These are phyloP conservation scores for Eurystomus gularis DNA, from an alignment of 2,113 vertebrate genomes.

Conservation along the genomic window DNA sequence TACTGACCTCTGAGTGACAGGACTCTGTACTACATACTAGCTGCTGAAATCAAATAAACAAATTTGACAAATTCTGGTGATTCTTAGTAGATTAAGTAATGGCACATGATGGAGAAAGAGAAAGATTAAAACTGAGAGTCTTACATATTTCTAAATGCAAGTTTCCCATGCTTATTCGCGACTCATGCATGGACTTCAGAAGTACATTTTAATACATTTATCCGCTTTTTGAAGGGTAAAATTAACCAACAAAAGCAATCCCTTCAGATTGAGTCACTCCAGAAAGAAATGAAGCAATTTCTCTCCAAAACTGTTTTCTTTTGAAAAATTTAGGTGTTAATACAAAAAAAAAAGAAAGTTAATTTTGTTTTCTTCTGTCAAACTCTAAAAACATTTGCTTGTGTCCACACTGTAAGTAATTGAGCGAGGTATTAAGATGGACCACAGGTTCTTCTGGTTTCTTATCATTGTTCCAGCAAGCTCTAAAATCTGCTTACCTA, in stretches of 20 bases:
- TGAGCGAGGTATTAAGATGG: neutral
- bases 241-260: neutral
- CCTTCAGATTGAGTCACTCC: neutral
- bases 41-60: neutral
- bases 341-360: neutral
- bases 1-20: neutral
- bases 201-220: neutral
- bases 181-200: neutral
- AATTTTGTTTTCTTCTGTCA: neutral
- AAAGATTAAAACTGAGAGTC: neutral
- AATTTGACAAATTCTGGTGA: neutral
- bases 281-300: neutral
- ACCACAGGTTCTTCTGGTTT: neutral
- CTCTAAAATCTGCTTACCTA: neutral
- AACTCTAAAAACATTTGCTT: neutral
- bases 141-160: neutral
- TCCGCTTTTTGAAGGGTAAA: neutral
- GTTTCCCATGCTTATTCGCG: neutral
- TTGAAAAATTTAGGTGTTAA: neutral
- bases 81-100: neutral
- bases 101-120: neutral
- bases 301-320: neutral
- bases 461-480: neutral
- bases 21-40: neutral
- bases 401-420: fast-evolving